phyloP scores from a whole-genome alignment of 2,797 vertebrate genomes.

The Gymnopithys bicolor region DNA sequence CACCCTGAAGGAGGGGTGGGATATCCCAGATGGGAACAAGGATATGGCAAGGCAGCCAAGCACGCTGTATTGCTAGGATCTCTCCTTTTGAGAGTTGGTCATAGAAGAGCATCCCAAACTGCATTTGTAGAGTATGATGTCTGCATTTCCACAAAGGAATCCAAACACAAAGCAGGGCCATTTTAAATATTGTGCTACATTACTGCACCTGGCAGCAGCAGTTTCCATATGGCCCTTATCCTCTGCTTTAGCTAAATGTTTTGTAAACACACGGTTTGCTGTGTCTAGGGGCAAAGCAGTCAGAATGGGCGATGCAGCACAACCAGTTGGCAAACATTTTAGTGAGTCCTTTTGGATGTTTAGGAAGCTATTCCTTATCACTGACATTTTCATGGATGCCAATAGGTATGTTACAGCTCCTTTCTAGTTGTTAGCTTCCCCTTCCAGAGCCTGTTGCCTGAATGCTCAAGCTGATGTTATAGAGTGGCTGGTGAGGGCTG shows the following conservation, averaged over 20 bases:
- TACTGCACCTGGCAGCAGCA: not conserved
- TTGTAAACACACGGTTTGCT: not conserved
- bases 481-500: not conserved
- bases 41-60: not conserved
- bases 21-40: not conserved
- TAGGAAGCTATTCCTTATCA: not conserved
- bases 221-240: not conserved
- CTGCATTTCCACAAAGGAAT: not conserved
- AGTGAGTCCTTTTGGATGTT: not conserved
- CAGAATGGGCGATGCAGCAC: not conserved
- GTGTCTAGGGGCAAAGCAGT: fast-evolving
- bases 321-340: not conserved
- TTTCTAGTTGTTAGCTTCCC: not conserved
- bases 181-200: not conserved
- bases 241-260: not conserved
- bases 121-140: fast-evolving
- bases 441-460: not conserved
- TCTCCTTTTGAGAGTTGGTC: not conserved
- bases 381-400: not conserved
- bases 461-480: fast-evolving
- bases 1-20: not conserved
- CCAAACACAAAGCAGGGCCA: not conserved
- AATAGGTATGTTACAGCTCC: not conserved
- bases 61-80: fast-evolving
- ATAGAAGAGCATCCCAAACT: not conserved